These are phyloP conservation scores for Sarcophilus harrisii DNA, from an alignment of 2,797 vertebrate species.

Conservation along the genomic window DNA sequence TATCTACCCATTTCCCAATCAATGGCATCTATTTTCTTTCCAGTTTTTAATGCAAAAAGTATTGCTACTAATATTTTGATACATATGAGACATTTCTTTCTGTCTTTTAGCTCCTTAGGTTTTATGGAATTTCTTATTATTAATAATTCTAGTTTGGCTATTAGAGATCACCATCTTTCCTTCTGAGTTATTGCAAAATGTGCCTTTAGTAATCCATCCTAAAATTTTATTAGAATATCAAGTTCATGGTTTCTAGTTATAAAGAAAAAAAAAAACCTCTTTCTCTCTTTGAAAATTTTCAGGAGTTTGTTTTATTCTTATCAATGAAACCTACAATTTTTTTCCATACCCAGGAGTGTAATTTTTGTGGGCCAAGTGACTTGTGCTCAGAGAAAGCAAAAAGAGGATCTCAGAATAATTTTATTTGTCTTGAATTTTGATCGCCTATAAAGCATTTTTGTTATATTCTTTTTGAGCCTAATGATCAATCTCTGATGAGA, in stretches of 20 bases:
- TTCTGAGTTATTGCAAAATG: not conserved
- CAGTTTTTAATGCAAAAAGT: not conserved
- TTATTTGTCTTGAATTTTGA: not conserved
- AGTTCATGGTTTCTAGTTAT: not conserved
- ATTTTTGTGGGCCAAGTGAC: not conserved
- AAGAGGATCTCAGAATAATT: not conserved
- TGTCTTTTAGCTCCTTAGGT: not conserved
- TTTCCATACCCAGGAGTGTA: not conserved
- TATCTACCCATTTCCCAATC: not conserved
- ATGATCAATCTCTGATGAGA: not conserved
- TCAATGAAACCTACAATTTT: not conserved
- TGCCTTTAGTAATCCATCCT: not conserved
- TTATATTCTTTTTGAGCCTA: not conserved
- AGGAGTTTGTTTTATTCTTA: not conserved
- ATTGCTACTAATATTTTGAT: not conserved
- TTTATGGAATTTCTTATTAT: not conserved
- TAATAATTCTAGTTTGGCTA: not conserved
- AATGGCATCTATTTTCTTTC: not conserved
- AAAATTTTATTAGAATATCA: not conserved
- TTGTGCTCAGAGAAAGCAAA: not conserved
- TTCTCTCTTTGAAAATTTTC: not conserved
- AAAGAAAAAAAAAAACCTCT: not conserved
- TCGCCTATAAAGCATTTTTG: not conserved
- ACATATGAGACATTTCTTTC: not conserved
- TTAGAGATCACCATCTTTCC: not conserved